Percentiles rank a stretch among this genome's conserved stretches.
Evolutionary conservation across 2,888 invertebrate species (phyloP).

Genomic region (Philaethria dido): DNA sequence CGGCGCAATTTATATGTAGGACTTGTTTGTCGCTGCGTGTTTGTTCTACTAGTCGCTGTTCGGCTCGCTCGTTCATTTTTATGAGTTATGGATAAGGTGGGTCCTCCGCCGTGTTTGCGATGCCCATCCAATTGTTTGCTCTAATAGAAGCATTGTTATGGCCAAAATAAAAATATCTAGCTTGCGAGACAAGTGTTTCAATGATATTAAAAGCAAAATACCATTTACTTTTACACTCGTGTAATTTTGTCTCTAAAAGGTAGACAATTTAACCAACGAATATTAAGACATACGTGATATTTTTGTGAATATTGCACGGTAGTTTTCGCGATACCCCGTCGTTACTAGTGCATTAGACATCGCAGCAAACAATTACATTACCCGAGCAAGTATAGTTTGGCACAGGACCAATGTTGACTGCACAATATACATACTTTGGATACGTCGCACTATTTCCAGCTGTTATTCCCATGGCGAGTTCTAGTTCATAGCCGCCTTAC

Average conservation of each 20-base stretch:
- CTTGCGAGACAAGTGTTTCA: slow-evolving; percentile 20
- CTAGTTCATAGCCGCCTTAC: slow-evolving; percentile 63
- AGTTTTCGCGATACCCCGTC: slow-evolving; percentile 34
- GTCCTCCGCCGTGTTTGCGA: slow-evolving; percentile 65
- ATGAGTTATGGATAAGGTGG: slow-evolving; percentile 79
- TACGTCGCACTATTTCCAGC: slow-evolving; percentile 66
- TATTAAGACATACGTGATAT: slow-evolving; percentile 29
- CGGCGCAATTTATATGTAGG: slow-evolving; percentile 45
- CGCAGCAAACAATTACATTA: slow-evolving; percentile 57
- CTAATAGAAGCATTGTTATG: slow-evolving; percentile 44
- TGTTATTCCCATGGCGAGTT: slow-evolving; percentile 68
- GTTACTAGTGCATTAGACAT: slow-evolving; percentile 44
- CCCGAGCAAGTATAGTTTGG: slow-evolving; percentile 70
- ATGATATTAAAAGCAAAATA: slow-evolving; percentile 16
- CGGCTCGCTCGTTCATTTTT: slow-evolving; percentile 73
- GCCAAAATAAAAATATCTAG: slow-evolving; percentile 29
- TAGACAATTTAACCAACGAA: slow-evolving; percentile 13
- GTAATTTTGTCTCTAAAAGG: slow-evolving; percentile 18
- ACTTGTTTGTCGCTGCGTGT: slow-evolving; percentile 64
- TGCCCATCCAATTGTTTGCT: slow-evolving; percentile 64
- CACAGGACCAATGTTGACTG: slow-evolving; percentile 68
- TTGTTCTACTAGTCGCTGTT: slow-evolving; percentile 66
- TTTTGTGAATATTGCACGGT: slow-evolving; percentile 32
- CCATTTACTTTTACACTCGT: slow-evolving; percentile 18
- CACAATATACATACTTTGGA: slow-evolving; percentile 58